Conservation (phyloP, 2,888 invertebrate genomes). For the Tipula helvola region DNA sequence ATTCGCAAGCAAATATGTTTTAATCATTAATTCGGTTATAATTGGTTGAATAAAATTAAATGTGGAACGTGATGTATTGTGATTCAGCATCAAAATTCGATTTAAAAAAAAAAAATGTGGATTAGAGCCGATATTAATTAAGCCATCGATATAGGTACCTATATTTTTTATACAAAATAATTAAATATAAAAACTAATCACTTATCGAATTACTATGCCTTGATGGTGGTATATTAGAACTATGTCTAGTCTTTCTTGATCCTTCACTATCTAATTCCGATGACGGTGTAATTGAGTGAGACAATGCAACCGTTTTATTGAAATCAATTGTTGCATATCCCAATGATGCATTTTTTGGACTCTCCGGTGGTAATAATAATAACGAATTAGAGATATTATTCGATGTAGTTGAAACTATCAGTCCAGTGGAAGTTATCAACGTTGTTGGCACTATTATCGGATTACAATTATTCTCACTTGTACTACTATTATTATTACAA, state of each 20-base stretch:
- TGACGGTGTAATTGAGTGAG: conserved; percentile 61
- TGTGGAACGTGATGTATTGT: too few species aligned
- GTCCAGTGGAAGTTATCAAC: not conserved
- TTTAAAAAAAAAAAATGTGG: too few species aligned
- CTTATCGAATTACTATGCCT: conserved; percentile 48
- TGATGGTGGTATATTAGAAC: conserved; percentile 44
- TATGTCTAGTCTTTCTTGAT: conserved; percentile 67
- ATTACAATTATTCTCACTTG: not conserved
- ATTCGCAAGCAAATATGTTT: too few species aligned
- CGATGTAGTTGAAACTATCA: conserved; percentile 9
- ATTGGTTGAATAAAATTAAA: too few species aligned
- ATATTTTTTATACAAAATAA: not conserved
- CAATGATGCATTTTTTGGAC: conserved; percentile 26
- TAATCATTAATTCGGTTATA: too few species aligned
- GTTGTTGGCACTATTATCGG: conserved; percentile 7
- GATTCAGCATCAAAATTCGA: too few species aligned
- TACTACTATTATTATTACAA: not conserved
- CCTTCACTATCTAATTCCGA: conserved; percentile 58
- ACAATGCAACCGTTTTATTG: conserved; percentile 81
- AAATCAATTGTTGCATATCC: conserved; percentile 91
- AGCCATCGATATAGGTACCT: not conserved
- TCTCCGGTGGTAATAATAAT: conserved; percentile 16
- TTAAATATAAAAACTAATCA: conserved; percentile 32
- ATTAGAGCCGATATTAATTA: too few species aligned
- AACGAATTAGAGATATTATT: conserved; percentile 9